Evolutionary conservation across 2,113 vertebrate species (phyloP), one percentile per base, ranked within the genome.

Genomic region (Calyptommatus sinebrachiatus): DNA sequence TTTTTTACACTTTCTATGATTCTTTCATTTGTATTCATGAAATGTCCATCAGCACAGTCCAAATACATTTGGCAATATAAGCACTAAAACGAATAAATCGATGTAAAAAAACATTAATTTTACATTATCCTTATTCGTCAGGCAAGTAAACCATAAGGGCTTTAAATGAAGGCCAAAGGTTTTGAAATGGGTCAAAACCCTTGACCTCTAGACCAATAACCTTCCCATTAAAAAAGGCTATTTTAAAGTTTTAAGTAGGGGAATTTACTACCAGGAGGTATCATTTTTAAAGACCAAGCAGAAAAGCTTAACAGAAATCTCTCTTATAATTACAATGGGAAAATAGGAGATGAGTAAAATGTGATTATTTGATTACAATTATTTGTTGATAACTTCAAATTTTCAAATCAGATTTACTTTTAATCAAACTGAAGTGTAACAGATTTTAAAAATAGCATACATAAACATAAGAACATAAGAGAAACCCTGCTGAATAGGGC

Each of bases 21-120:
- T 96, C 95, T 95, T 93, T 96, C 97, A 98, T 99, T 98, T 98
- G 95, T 98, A 99, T 99, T 99, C 97, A 98, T 98, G 96, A 97
- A 97, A 96, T 93, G 91, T 95, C 96, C 93, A 95, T 96, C 95
- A 95, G 95, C 91, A 93, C 87, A 91, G 90, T 93, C 96, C 96
- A 97, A 97, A 98, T 97, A 99, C 97, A 98, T 97, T 97, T 97
- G 95, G 96, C 95, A 96, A 96, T 95, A 96, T 89, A 95, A 91
- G 92, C 92, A 95, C 93, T 96, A 95, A 97, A 94, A 93, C 87
- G 91, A 96, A 95, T 93, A 91, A 96, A 98, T 99, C 97, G 92
- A 99, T 99, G 94, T 90, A 95, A 95, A 95, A 71, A 95, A 96
- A 95, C 97, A 98, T 99, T 97, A 98, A 99, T 97, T 97, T 97